phyloP scores from a whole-genome alignment of 2,113 vertebrate genomes.

The Macroglossus sobrinus region DNA sequence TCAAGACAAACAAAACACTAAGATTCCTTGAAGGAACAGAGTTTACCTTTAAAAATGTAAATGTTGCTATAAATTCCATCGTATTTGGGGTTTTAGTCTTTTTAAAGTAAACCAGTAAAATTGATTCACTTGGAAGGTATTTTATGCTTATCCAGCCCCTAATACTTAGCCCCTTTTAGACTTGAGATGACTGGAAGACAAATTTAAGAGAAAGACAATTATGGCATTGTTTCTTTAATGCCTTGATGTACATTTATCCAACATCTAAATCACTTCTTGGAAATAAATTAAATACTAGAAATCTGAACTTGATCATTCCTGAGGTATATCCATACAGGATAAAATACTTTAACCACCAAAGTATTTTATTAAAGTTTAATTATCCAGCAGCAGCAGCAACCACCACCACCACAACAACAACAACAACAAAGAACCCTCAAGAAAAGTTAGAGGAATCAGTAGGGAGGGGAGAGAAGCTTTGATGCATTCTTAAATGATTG shows the following conservation, averaged over 20 bases:
- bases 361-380: not conserved
- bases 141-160: not conserved
- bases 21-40: not conserved
- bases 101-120: not conserved
- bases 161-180: not conserved
- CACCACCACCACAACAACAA: not conserved
- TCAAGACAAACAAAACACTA: not conserved
- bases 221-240: not conserved
- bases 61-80: not conserved
- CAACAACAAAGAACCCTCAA: not conserved
- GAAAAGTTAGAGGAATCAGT: not conserved
- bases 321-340: not conserved
- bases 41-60: not conserved
- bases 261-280: not conserved
- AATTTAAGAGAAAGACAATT: not conserved
- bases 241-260: not conserved
- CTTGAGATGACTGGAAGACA: not conserved
- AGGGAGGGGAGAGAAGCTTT: not conserved
- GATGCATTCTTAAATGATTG: not conserved
- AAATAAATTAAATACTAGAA: slow-evolving; percentile 14
- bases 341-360: not conserved
- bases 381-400: not conserved
- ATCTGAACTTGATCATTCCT: not conserved
- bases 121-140: not conserved
- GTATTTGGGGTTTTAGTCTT: not conserved